Conservation (phyloP, 2,113 vertebrate species). For the Guaruba guarouba region DNA sequence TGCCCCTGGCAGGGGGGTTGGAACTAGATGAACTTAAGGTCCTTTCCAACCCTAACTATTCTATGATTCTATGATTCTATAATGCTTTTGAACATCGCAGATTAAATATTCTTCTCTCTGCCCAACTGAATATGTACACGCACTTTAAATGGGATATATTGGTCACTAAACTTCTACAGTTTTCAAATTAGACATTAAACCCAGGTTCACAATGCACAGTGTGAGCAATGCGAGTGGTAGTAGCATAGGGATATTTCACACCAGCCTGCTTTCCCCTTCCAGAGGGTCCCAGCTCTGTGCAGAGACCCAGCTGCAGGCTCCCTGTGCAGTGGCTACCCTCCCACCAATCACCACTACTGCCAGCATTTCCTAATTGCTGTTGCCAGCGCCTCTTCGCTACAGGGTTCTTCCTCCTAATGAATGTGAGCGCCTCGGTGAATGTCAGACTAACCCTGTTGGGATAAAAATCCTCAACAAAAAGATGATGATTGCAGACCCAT, state of each 20-base stretch:
- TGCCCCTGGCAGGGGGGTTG: too few relatives aligned
- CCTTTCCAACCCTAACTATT: too few relatives aligned
- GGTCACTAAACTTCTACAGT: neutral
- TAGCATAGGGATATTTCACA: neutral
- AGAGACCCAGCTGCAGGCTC: neutral
- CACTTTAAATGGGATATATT: neutral
- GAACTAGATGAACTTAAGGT: too few relatives aligned
- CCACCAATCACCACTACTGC: neutral
- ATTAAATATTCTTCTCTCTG: neutral
- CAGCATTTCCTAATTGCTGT: neutral
- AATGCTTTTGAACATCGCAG: neutral
- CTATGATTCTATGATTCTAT: too few relatives aligned
- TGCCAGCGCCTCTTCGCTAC: neutral
- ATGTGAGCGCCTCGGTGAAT: neutral
- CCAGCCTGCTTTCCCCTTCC: neutral
- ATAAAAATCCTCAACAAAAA: conserved; percentile 18
- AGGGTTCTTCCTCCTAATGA: neutral
- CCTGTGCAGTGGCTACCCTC: neutral
- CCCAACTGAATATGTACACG: fast-evolving
- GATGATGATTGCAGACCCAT: conserved; percentile 55
- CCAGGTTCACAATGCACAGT: neutral
- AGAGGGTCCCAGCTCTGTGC: neutral
- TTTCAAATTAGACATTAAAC: neutral
- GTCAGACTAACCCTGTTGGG: neutral
- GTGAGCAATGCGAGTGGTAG: neutral